Evolutionary conservation across 2,888 invertebrate genomes (phyloP).

Genomic region (Diarsia brunnea): DNA sequence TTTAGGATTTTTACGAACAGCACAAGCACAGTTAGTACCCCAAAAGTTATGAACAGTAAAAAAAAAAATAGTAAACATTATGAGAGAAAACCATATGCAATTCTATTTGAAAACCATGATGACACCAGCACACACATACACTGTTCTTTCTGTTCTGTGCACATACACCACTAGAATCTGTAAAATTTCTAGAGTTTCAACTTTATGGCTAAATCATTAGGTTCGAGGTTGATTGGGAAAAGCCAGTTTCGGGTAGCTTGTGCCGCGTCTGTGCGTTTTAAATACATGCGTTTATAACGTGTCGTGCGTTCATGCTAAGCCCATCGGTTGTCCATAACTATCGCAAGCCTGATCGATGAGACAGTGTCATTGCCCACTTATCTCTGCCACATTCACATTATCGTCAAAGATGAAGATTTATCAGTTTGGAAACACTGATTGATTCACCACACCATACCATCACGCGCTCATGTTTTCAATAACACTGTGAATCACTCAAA

Average conservation of each 20-base stretch:
- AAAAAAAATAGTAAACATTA: not conserved
- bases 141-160: too few relatives aligned
- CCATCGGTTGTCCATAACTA: not conserved
- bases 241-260: too few relatives aligned
- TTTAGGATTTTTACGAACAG: not conserved
- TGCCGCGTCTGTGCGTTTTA: not conserved
- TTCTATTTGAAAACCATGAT: not conserved
- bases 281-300: not conserved
- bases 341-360: conserved; percentile 41
- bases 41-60: not conserved
- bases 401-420: conserved; percentile 24
- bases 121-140: too few relatives aligned
- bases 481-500: conserved; percentile 43
- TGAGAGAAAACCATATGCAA: not conserved
- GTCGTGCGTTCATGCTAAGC: not conserved
- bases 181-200: too few relatives aligned
- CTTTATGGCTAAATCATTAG: too few relatives aligned
- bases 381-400: conserved; percentile 25
- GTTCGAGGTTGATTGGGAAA: too few relatives aligned
- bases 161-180: too few relatives aligned
- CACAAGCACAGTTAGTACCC: not conserved
- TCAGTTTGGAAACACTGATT: conserved; percentile 13
- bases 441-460: conserved; percentile 36
- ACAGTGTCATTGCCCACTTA: conserved; percentile 32
- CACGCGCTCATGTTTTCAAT: conserved; percentile 24